Conservation (phyloP, 23 tunicate genomes). For the Trididemnum clinides region DNA sequence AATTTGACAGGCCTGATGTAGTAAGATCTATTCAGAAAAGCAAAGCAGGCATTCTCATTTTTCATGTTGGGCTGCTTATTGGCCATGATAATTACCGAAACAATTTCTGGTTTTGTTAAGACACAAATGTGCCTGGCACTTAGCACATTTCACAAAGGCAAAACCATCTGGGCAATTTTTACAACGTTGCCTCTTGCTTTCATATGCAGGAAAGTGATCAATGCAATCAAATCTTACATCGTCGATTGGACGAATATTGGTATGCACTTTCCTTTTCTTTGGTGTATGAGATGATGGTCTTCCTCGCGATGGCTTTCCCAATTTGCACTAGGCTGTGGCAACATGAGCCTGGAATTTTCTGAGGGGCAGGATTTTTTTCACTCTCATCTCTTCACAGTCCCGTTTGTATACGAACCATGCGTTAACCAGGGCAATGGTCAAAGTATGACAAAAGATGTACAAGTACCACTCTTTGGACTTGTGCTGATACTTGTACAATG, state of each 20-base stretch:
- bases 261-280: not conserved
- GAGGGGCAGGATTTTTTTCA: not conserved
- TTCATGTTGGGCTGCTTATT: not conserved
- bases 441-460: not conserved
- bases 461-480: not conserved
- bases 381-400: not conserved
- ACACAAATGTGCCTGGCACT: constrained; percentile 22
- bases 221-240: not conserved
- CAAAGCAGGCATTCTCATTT: too few species aligned
- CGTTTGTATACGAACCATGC: not conserved
- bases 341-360: not conserved
- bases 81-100: not conserved
- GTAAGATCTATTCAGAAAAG: too few species aligned
- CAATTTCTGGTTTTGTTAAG: not conserved
- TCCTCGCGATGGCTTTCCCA: not conserved
- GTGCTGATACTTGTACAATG: not conserved
- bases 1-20: too few species aligned
- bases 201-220: not conserved
- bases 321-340: not conserved
- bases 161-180: not conserved
- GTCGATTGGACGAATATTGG: not conserved
- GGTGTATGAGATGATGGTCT: too few species aligned
- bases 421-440: not conserved
- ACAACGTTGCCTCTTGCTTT: not conserved
- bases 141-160: not conserved